Evolutionary conservation across 2,888 invertebrate genomes (phyloP), one percentile per base, ranked within the genome.

Genomic region (Callosobruchus maculatus): DNA sequence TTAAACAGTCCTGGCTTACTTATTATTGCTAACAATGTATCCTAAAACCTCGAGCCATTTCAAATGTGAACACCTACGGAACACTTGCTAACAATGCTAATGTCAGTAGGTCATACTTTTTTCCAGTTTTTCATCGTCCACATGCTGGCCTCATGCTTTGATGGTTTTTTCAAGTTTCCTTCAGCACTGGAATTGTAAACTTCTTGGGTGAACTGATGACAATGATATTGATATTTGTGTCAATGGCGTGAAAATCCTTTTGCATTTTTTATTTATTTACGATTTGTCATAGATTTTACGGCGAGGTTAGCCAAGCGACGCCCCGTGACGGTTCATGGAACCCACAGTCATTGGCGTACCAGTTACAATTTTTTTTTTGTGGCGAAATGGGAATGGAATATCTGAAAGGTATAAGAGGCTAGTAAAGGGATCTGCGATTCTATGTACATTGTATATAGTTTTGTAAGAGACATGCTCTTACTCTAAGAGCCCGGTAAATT

Each of bases 171-270:
- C 49, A 18, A 13, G 49, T 49, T 49, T 49, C 49, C 49, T 49
- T 49, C 49, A 49, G 4, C 49, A 18, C 49, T 18, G 1, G 49
- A 73, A 74, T 22, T 21, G 68, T 68, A 21, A 68, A 7, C 21
- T 68, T 68, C 22, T 73, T 76, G 72, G 68, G 68, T 20, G 22
- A 22, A 68, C 68, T 20, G 68, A 74, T 77, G 80, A 76, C 79
- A 78, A 79, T 80, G 80, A 80, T 78, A 78, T 75, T 78, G 77
- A 78, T 77, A 81, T 81, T 80, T 81, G 78, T 82, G 82, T 82
- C 82, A 82, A 82, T 82, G 81, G 79, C 82, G 78, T 79, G 78
- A 80, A 80, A 78, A 78, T 76, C 74, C 75, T 22, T 76, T 76
- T 72, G 71, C 76, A 76, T 76, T 76, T 78, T 78, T 78, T 75